Evolutionary conservation across 2,888 invertebrate species (phyloP).

Genomic region (Carpatolechia fugitivella): DNA sequence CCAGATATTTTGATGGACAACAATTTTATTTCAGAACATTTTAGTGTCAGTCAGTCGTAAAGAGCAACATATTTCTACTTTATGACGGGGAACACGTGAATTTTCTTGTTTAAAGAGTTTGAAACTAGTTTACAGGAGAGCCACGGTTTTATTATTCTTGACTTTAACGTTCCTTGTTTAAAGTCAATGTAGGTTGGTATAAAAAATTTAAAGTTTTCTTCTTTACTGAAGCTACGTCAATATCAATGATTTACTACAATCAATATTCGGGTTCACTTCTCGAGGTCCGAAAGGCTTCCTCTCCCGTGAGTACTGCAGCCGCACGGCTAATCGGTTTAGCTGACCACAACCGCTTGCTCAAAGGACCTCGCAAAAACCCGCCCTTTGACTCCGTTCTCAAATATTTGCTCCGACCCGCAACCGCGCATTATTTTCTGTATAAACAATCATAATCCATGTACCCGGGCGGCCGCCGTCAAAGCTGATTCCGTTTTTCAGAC

Average conservation of each 20-base stretch:
- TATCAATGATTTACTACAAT: background rate
- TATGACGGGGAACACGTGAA: conserved; percentile 2
- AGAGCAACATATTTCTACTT: conserved; percentile 12
- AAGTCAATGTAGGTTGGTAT: background rate
- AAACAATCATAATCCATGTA: conserved; percentile 69
- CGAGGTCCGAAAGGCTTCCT: conserved; percentile 3
- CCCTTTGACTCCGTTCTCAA: conserved; percentile 74
- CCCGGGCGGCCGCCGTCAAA: conserved; percentile 37
- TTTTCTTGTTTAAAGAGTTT: background rate
- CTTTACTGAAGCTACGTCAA: background rate
- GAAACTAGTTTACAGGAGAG: background rate
- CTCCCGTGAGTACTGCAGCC: conserved; percentile 10
- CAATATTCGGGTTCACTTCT: background rate
- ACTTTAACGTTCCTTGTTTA: background rate
- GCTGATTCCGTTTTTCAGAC: conserved; percentile 46
- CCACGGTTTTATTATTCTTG: background rate
- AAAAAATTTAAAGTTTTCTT: background rate
- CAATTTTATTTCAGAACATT: conserved; percentile 64
- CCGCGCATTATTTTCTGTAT: conserved; percentile 74
- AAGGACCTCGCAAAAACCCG: conserved; percentile 70
- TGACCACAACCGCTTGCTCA: conserved; percentile 63
- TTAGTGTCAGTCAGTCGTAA: conserved; percentile 59
- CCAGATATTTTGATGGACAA: conserved; percentile 63
- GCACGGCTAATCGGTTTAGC: conserved; percentile 66
- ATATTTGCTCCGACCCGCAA: conserved; percentile 72